phyloP scores from a whole-genome alignment of 1,140 invertebrate genomes.

The Nephotettix cincticeps region DNA sequence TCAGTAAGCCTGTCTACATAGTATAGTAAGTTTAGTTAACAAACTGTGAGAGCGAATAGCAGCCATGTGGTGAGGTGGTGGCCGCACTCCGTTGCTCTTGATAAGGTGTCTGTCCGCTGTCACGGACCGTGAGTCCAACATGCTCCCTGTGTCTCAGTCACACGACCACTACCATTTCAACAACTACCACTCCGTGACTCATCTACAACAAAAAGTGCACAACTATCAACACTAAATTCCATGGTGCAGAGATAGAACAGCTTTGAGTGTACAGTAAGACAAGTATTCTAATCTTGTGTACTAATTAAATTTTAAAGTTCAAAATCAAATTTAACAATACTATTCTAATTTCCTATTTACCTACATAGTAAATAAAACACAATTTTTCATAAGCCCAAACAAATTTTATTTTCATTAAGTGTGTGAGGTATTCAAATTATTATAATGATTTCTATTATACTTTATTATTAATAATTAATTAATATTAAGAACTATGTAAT shows the following conservation, averaged over 20 bases:
- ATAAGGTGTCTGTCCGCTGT: constrained; percentile 46
- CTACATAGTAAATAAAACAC: no score
- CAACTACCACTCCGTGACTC: constrained; percentile 19
- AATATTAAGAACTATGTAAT: no score
- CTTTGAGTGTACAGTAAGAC: not conserved
- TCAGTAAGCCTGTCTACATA: no score
- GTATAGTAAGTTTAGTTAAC: no score
- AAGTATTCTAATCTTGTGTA: not conserved
- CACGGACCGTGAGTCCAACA: constrained; percentile 54
- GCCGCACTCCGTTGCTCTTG: constrained; percentile 47
- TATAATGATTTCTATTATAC: no score
- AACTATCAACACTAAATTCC: constrained; percentile 19
- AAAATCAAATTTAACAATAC: not conserved
- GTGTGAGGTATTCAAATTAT: no score
- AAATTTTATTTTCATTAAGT: no score
- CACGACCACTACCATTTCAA: not conserved
- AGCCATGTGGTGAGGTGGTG: constrained; percentile 51
- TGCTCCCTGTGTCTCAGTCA: constrained; percentile 38
- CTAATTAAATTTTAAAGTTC: not conserved
- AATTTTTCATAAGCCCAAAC: no score
- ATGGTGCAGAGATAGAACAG: not conserved
- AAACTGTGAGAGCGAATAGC: constrained; percentile 49
- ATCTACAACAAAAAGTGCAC: constrained; percentile 34
- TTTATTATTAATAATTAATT: no score
- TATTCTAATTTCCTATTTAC: no score